These are phyloP conservation scores for Sebastolobus alascanus DNA, from an alignment of 2,797 vertebrate genomes.

Conservation along the genomic window DNA sequence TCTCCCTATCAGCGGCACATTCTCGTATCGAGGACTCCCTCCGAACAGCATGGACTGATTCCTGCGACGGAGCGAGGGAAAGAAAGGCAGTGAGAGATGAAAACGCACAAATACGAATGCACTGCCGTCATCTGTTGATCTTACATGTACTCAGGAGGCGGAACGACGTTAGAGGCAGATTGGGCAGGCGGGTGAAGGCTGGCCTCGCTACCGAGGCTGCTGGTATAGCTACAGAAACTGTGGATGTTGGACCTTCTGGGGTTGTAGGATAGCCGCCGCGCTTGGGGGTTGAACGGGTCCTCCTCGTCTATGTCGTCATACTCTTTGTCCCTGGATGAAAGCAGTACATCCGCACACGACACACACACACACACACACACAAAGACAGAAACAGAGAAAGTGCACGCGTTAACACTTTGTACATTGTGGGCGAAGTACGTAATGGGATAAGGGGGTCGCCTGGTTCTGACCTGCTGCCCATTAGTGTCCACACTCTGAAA, in stretches of 20 bases:
- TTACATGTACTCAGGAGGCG: slow-evolving; percentile 96
- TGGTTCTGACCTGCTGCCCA: slow-evolving; percentile 86
- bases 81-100: slow-evolving; percentile 41
- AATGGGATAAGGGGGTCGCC: slow-evolving; percentile 62
- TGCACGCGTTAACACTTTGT: slow-evolving; percentile 55
- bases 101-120: neutral
- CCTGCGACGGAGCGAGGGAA: slow-evolving; percentile 79
- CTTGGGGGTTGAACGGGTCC: slow-evolving; percentile 96
- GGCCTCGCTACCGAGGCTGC: slow-evolving; percentile 93
- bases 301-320: slow-evolving; percentile 95
- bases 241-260: slow-evolving; percentile 89
- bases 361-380: neutral
- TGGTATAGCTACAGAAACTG: slow-evolving; percentile 97
- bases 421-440: slow-evolving; percentile 26
- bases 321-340: slow-evolving; percentile 87
- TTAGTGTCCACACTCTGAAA: slow-evolving; percentile 88
- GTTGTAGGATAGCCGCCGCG: slow-evolving; percentile 87
- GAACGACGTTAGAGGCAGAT: slow-evolving; percentile 86
- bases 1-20: slow-evolving; percentile 94
- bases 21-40: slow-evolving; percentile 96
- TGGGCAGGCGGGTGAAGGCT: slow-evolving; percentile 90
- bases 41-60: slow-evolving; percentile 96
- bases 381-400: slow-evolving; percentile 34
- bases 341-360: neutral
- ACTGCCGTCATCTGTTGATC: slow-evolving; percentile 44